phyloP scores from a whole-genome alignment of 2,113 vertebrate genomes.

The Triplophysa rosa region DNA sequence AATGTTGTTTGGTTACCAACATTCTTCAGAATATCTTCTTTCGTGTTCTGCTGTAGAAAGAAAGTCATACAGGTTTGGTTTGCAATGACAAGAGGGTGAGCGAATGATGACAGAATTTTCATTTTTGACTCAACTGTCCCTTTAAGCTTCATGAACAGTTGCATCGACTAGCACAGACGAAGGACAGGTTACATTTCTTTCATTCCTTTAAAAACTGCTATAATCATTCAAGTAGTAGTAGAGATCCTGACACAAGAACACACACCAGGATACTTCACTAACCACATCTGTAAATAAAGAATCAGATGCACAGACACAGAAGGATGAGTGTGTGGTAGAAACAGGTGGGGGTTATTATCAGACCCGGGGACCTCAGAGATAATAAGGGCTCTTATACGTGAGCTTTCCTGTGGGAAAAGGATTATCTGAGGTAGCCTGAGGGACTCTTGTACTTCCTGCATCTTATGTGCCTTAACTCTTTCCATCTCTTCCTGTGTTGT shows the following conservation, averaged over 20 bases:
- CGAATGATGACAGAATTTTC: too few relatives aligned
- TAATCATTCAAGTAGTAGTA: not conserved
- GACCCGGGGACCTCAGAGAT: constrained; percentile 45
- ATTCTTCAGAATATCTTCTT: too few relatives aligned
- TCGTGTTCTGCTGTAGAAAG: too few relatives aligned
- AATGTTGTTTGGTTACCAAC: too few relatives aligned
- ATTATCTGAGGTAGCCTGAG: constrained; percentile 23
- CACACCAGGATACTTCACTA: not conserved
- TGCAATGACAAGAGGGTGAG: too few relatives aligned
- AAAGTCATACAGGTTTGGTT: too few relatives aligned
- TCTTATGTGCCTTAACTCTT: not conserved
- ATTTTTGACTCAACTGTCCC: too few relatives aligned
- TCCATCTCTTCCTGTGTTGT: too few relatives aligned
- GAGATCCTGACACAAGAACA: not conserved
- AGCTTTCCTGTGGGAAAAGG: constrained; percentile 48
- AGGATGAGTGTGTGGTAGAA: constrained; percentile 1
- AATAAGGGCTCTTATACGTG: constrained; percentile 44
- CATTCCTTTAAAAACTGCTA: too few relatives aligned
- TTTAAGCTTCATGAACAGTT: too few relatives aligned
- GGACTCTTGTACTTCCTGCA: not conserved
- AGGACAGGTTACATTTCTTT: too few relatives aligned
- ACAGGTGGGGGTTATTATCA: constrained; percentile 50
- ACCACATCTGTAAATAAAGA: not conserved
- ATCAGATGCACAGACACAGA: constrained; percentile 1
- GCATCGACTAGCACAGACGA: too few relatives aligned